These are phyloP conservation scores for Haemorhous mexicanus DNA, from an alignment of 2,113 vertebrate species.

Conservation along the genomic window DNA sequence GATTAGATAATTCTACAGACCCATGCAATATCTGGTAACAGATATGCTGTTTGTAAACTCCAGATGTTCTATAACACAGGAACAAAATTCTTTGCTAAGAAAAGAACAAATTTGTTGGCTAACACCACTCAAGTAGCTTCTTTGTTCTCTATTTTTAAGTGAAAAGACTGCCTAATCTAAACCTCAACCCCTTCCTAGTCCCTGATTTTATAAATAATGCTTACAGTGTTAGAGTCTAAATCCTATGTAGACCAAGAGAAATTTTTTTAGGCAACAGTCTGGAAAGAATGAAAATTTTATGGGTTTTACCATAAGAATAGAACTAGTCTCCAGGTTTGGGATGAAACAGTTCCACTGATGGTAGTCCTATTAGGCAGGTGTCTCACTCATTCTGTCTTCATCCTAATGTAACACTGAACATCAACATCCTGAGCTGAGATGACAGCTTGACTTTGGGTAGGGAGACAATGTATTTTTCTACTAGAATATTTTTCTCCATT, in stretches of 20 bases:
- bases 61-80: background rate
- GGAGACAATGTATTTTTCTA: background rate
- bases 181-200: background rate
- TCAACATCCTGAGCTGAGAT: background rate
- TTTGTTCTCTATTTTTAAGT: background rate
- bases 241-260: background rate
- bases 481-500: background rate
- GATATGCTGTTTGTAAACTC: background rate
- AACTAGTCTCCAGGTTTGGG: background rate
- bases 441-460: background rate
- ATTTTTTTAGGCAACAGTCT: background rate
- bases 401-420: background rate
- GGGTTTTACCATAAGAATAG: background rate
- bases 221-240: background rate
- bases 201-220: background rate
- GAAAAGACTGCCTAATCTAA: background rate
- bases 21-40: background rate
- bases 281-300: background rate
- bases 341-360: background rate
- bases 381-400: background rate
- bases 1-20: background rate
- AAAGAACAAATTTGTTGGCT: background rate
- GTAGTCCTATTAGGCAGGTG: background rate
- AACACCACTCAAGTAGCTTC: background rate
- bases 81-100: background rate